Conservation (phyloP, 1,140 invertebrate species). For the Drosophila kikkawai region DNA sequence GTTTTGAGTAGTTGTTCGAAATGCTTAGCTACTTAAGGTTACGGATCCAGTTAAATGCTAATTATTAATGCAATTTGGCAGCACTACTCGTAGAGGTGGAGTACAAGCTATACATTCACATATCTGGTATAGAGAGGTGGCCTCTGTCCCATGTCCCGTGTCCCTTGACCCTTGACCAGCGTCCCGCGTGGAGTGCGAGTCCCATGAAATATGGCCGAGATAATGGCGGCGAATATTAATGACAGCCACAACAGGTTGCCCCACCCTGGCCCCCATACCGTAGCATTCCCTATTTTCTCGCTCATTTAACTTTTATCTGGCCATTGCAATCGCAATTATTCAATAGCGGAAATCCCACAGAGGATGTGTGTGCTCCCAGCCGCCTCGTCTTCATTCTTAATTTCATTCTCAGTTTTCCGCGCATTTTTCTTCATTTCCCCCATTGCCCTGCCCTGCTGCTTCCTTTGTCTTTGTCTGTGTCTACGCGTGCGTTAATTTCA, state of each 20-base stretch:
- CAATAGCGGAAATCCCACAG: conserved; percentile 76
- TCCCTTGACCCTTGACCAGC: not conserved
- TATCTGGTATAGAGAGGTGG: conserved; percentile 28
- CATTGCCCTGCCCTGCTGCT: not conserved
- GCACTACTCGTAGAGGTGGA: conserved; percentile 62
- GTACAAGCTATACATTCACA: conserved; percentile 75
- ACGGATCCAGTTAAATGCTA: conserved; percentile 57
- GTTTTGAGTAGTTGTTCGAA: conserved; percentile 58
- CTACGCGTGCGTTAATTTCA: conserved; percentile 68
- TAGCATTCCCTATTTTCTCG: conserved; percentile 75
- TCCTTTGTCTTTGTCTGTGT: conserved; percentile 41
- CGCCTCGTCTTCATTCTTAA: conserved; percentile 44
- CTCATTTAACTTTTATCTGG: conserved; percentile 82
- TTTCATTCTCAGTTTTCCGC: conserved; percentile 35
- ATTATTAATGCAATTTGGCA: conserved; percentile 74
- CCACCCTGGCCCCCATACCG: conserved; percentile 21
- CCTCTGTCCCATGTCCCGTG: conserved; percentile 3
- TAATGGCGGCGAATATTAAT: conserved; percentile 16
- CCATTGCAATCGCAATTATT: conserved; percentile 78
- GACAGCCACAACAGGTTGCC: conserved; percentile 23
- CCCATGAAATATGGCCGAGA: conserved; percentile 6
- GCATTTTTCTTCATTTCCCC: conserved; percentile 35
- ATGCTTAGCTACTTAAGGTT: conserved; percentile 77
- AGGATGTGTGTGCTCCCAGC: conserved; percentile 19
- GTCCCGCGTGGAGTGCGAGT: not conserved